A percentile compares a stretch with the other conserved stretches of the same genome.
These are phyloP conservation scores for Luperina nickerlii DNA, from an alignment of 2,888 invertebrate genomes.

Conservation along the genomic window DNA sequence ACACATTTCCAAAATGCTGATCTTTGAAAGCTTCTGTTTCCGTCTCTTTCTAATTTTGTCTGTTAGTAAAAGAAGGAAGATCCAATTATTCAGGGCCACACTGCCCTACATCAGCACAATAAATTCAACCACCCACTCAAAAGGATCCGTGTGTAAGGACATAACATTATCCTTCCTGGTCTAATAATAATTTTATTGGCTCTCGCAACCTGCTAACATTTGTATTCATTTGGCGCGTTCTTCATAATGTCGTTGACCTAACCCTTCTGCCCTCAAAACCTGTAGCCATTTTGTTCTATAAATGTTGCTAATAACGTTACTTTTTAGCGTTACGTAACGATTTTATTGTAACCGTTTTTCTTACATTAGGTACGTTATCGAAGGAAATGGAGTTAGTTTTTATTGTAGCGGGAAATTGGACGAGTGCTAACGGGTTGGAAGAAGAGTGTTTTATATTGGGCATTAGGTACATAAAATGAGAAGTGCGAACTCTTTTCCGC, in stretches of 20 bases:
- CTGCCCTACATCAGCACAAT: constrained; percentile 25
- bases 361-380: constrained; percentile 34
- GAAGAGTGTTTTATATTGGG: constrained; percentile 47
- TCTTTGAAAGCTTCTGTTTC: not conserved
- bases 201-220: constrained; percentile 44
- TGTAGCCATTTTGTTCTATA: constrained; percentile 48
- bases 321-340: constrained; percentile 37
- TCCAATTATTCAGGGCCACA: not conserved
- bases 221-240: constrained; percentile 52
- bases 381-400: constrained; percentile 45
- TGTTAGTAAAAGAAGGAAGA: constrained; percentile 1
- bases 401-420: constrained; percentile 49
- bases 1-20: not conserved
- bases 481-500: constrained; percentile 24
- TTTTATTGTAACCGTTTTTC: constrained; percentile 46
- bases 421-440: constrained; percentile 37
- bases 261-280: constrained; percentile 35
- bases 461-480: constrained; percentile 29
- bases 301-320: constrained; percentile 46
- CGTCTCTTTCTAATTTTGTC: constrained; percentile 6
- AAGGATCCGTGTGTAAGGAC: constrained; percentile 24
- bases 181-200: constrained; percentile 57
- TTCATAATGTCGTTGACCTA: constrained; percentile 44
- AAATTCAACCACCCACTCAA: constrained; percentile 41
- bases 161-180: constrained; percentile 30